A percentile compares a stretch with the other conserved stretches of the same genome.
These are phyloP conservation scores for Thymelicus acteon DNA, from an alignment of 2,888 invertebrate species.

Conservation along the genomic window DNA sequence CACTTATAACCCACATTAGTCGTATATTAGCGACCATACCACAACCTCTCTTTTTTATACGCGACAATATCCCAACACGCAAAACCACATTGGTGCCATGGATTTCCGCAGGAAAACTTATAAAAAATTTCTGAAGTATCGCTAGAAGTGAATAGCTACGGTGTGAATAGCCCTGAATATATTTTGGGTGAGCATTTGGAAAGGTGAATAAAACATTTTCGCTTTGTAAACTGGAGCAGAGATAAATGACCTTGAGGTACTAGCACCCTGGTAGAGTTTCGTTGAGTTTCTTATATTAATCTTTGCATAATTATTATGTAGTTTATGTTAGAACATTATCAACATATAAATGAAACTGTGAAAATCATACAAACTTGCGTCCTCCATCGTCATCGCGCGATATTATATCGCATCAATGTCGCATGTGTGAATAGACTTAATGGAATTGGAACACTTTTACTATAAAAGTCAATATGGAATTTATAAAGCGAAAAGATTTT, in stretches of 20 bases:
- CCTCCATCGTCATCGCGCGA: no score
- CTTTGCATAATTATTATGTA: no score
- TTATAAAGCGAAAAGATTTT: constrained; percentile 33
- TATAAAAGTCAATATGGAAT: neutral
- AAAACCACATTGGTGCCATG: neutral
- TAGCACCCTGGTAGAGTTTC: neutral
- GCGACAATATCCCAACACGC: neutral
- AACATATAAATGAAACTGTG: no score
- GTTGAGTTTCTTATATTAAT: neutral
- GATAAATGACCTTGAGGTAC: constrained; percentile 5
- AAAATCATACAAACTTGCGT: no score
- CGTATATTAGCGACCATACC: no score
- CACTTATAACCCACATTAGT: no score
- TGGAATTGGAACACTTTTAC: neutral
- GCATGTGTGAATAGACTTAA: neutral
- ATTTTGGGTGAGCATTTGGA: constrained; percentile 7
- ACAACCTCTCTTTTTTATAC: no score
- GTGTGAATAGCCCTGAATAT: constrained; percentile 6
- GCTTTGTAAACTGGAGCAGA: neutral
- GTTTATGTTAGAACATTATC: no score
- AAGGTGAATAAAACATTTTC: constrained; percentile 14
- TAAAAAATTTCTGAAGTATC: neutral
- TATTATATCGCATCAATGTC: no score
- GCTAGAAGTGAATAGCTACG: neutral
- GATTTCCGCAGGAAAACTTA: neutral